phyloP scores from a whole-genome alignment of 2,113 vertebrate genomes.

The Turnix velox region DNA sequence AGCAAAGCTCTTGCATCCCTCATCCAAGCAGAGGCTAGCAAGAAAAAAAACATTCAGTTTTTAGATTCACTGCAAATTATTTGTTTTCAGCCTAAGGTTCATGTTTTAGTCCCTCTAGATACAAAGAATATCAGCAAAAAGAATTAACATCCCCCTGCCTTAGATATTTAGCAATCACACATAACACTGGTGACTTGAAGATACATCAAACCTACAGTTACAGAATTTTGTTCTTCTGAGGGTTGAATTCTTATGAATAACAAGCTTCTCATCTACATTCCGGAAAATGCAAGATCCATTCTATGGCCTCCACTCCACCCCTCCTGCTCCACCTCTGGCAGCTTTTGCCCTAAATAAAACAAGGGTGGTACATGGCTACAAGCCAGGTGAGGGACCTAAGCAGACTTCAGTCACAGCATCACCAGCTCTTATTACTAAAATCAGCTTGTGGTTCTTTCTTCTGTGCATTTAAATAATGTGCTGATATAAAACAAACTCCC shows the following conservation, averaged over 20 bases:
- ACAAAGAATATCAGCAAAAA: not conserved
- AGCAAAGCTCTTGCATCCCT: not conserved
- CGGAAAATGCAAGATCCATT: not conserved
- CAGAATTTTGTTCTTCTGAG: not conserved
- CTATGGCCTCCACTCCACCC: not conserved
- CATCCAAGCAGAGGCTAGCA: not conserved
- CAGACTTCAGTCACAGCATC: not conserved
- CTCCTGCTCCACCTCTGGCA: not conserved
- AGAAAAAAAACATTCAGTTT: not conserved
- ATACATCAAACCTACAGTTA: not conserved
- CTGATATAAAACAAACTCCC: not conserved
- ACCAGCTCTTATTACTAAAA: not conserved
- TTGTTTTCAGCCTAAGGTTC: not conserved
- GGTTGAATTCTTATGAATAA: not conserved
- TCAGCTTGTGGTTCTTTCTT: not conserved
- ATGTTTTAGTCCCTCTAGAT: not conserved
- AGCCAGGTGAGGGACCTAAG: not conserved
- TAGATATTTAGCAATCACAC: not conserved
- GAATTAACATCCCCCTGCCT: not conserved
- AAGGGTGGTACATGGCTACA: not conserved
- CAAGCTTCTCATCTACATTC: not conserved
- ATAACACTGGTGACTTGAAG: not conserved
- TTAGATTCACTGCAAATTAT: not conserved
- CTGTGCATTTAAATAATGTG: not conserved
- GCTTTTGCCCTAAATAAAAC: slow-evolving; percentile 15